Conservation (phyloP, 2,888 invertebrate genomes). For the Trissolcus brochymenae region DNA sequence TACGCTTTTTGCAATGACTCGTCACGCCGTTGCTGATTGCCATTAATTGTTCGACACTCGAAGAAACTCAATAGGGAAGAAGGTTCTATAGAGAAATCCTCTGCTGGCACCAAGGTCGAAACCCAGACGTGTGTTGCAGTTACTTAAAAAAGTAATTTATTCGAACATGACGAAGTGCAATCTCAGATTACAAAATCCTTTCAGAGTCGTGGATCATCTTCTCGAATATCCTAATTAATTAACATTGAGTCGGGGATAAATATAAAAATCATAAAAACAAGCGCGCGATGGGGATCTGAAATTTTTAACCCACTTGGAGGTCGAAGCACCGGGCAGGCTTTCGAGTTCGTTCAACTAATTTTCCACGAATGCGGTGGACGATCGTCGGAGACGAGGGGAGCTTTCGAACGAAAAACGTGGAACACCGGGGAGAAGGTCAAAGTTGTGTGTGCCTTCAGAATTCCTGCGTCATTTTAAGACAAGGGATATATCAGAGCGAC, state of each 20-base stretch:
- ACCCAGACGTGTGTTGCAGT: no score
- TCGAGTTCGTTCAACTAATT: not conserved
- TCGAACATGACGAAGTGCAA: conserved; percentile 1
- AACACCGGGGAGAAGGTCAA: no score
- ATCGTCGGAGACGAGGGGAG: not conserved
- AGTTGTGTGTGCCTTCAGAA: no score
- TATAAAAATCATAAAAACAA: no score
- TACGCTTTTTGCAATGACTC: conserved; percentile 23
- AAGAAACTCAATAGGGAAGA: not conserved
- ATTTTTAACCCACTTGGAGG: conserved; percentile 2
- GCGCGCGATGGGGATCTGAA: not conserved
- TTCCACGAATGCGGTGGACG: not conserved
- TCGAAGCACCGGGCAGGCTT: not conserved
- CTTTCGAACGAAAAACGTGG: no score
- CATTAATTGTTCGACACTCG: not conserved
- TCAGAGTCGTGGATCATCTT: conserved; percentile 1
- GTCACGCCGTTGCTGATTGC: conserved; percentile 3
- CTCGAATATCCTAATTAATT: conserved; percentile 8
- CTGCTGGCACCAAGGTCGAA: not conserved
- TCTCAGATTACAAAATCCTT: not conserved
- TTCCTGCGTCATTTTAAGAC: not conserved
- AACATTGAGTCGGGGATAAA: not conserved
- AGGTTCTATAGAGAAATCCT: not conserved
- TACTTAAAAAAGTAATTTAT: not conserved
- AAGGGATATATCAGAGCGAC: no score